Conservation (phyloP, 2,888 invertebrate genomes). For the Molanna angustata region DNA sequence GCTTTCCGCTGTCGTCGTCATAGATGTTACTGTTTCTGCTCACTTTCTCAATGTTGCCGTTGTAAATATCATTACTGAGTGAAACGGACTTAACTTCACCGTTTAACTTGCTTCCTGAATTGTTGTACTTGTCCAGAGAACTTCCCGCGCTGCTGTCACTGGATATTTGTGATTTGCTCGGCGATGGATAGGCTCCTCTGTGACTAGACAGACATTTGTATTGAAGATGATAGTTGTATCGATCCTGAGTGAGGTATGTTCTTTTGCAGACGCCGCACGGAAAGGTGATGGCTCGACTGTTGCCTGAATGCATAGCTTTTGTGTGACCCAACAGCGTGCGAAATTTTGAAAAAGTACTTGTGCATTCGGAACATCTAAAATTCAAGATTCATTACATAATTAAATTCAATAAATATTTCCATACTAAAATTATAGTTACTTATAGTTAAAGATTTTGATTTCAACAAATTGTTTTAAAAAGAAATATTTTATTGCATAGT, state of each 20-base stretch:
- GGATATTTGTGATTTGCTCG: not conserved
- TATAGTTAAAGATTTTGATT: too few relatives aligned
- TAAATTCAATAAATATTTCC: too few relatives aligned
- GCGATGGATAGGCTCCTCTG: not conserved
- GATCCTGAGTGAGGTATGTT: constrained; percentile 46
- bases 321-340: constrained; percentile 55
- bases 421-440: too few relatives aligned
- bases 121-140: not conserved
- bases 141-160: not conserved
- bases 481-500: too few relatives aligned
- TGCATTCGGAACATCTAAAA: constrained; percentile 54
- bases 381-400: too few relatives aligned
- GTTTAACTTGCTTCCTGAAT: constrained; percentile 1
- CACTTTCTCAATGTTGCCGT: not conserved
- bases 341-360: constrained; percentile 52
- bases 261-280: constrained; percentile 45
- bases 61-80: not conserved
- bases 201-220: not conserved
- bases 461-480: too few relatives aligned
- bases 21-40: not conserved
- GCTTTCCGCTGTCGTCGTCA: not conserved
- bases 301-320: constrained; percentile 44
- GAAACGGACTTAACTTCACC: not conserved
- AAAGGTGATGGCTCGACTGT: constrained; percentile 30
- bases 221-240: constrained; percentile 49